Base-by-base conservation (phyloP, 1,140 invertebrate species). In the Brachionus koreanus region DNA sequence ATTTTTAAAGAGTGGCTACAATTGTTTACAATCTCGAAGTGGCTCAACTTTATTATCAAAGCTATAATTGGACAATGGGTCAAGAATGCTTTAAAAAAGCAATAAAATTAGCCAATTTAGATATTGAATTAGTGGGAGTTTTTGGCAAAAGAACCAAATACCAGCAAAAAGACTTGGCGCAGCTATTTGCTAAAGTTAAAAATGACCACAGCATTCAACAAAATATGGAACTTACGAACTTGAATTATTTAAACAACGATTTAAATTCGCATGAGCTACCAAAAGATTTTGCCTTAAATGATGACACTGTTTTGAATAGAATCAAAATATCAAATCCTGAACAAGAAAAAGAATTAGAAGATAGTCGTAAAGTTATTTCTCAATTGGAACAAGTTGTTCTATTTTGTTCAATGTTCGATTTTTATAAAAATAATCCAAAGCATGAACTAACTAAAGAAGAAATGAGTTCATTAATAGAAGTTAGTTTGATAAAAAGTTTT, bases 121-220 rank as follows among this genome's bases (percentile, higher is more conserved):
- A 91, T 63, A 88, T 95, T 33, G 89, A 92, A 84, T 87, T 93
- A 10, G 90, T 90, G 87, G 92, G 92, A 90, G 83, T 79, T n/a
- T 87, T 97, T 65, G 96, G 96, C 7, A 95, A 94, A 87, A 90
- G 96, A 83, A 98, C 95, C 16, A 93, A 92, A 85, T 96, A 92
- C 87, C 96, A 98, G 87, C 89, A 92, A 84, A 91, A 92, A 74
- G 90, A 92, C 49, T 88, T 94, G 25, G 91, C 96, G 0, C 96
- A 97, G 85, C 88, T 98, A 42, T 91, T 92, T 19, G 86, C 97
- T 0, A 89, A 91, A 83, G 89, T 94, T 9, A 87, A 88, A 19
- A 88, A 90, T 85, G 84, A 89, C 81, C 57, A 85, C 12, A 29
- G 77, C 7, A 33, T 12, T 72, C 29, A 57, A 7, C 16, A 85